Base-by-base conservation (phyloP, 2,888 invertebrate genomes). In the Volucella zonaria region DNA sequence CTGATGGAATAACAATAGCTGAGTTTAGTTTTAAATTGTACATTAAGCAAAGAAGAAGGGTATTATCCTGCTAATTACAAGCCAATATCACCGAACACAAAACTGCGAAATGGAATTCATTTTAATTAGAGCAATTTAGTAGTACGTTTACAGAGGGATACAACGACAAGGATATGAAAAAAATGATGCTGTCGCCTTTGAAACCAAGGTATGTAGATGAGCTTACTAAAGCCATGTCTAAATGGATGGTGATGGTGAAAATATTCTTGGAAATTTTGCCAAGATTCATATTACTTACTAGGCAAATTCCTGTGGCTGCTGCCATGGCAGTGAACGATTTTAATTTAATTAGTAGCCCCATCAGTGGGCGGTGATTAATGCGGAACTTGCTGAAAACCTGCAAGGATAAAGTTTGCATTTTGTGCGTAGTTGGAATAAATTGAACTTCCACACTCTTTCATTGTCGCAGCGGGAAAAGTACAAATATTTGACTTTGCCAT, bases 381-480 rank as follows among this genome's bases (percentile, higher is more conserved):
- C 51, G 23, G 14, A 58, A 18, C 14, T 67, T 45, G 52, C 47
- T 61, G 52, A 68, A 31, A 31, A 31, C 31, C 6, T 31, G 1
- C 4, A 23, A 45, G 54, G 47, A 62, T 68, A 59, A 77, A 61
- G 68, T 77, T 77, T 68, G 45, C 42, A 73, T 12, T 73, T 73
- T 61, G 11, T 18, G 18, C 49, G 47, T 14, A 23, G 49, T 49
- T 47, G 38, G 70, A 59, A 58, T 58, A 59, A 49, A 70, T 68
- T 71, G 40, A 42, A 49, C 45, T 4, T 62, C 47, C 23, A 31
- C 45, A n/a, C 31, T 9, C n/a, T n/a, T 9, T 11, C 2, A n/a
- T 10, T 31, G 4, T 31, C 0, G 0, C 23, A 3, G 12, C 4
- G 31, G 14, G 9, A 10, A 9, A 4, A 10, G 45, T 68, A 43